Conservation (phyloP, 2,113 vertebrate genomes). For the Gobiocypris rarus region DNA sequence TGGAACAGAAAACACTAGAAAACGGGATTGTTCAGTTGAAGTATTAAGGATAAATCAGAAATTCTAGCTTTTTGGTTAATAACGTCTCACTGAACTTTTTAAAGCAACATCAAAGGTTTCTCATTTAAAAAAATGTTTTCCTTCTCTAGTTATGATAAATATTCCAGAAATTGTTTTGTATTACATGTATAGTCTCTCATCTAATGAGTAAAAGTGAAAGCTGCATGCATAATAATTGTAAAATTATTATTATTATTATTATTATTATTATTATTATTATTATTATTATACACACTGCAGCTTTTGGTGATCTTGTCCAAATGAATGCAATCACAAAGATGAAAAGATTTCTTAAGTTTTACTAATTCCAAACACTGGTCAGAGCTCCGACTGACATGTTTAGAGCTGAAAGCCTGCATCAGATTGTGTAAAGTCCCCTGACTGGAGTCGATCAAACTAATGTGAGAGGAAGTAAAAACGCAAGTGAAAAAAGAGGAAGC, state of each 20-base stretch:
- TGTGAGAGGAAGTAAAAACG: not conserved
- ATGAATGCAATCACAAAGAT: not conserved
- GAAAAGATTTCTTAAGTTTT: not conserved
- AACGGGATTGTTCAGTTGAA: not conserved
- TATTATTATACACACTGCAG: not conserved
- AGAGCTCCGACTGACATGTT: not conserved
- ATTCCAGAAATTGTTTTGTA: not conserved
- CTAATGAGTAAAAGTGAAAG: not conserved
- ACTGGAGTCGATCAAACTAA: not conserved
- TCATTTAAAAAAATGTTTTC: no score
- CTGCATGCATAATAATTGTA: not conserved
- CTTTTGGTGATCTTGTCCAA: not conserved
- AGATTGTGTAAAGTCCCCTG: not conserved
- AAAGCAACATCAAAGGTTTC: no score
- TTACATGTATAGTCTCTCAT: not conserved
- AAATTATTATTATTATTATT: not conserved
- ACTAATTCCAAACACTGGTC: not conserved
- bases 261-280: not conserved
- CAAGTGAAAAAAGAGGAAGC: slow-evolving; percentile 14
- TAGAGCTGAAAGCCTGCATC: not conserved
- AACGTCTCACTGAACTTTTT: not conserved
- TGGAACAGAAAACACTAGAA: not conserved
- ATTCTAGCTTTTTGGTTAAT: not conserved
- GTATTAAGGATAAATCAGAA: no score
- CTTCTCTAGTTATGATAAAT: not conserved